Conservation (phyloP, 1,140 invertebrate species). For the Temnothorax nylanderi region DNA sequence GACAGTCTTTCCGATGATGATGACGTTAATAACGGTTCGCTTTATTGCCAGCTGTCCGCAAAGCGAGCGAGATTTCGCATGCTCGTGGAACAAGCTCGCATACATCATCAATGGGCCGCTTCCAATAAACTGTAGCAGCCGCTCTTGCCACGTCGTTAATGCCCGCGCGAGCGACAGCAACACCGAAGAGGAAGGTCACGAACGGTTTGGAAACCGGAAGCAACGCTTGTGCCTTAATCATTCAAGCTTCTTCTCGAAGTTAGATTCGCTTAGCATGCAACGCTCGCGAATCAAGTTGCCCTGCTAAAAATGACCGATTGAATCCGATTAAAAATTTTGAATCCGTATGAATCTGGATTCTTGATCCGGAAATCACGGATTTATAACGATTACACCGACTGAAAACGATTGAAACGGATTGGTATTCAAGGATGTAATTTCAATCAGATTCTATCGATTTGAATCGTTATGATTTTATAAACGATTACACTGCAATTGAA, state of each 20-base stretch:
- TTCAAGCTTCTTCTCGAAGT: conserved; percentile 20
- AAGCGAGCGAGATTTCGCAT: conserved; percentile 39
- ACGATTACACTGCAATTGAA: too few relatives aligned
- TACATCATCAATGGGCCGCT: conserved; percentile 70
- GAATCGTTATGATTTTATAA: too few relatives aligned
- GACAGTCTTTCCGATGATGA: background rate
- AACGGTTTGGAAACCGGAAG: background rate
- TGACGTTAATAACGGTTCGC: background rate
- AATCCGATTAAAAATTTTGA: too few relatives aligned
- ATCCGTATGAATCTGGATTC: too few relatives aligned
- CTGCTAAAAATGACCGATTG: too few relatives aligned
- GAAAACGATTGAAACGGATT: too few relatives aligned
- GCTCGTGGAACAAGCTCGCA: conserved; percentile 50
- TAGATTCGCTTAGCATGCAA: background rate
- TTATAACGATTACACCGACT: too few relatives aligned
- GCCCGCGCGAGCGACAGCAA: conserved; percentile 46
- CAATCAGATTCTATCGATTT: too few relatives aligned
- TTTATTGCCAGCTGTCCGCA: conserved; percentile 9
- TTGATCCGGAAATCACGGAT: too few relatives aligned
- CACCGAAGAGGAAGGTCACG: conserved; percentile 14
- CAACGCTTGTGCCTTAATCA: background rate
- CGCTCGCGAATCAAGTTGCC: background rate
- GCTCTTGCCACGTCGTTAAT: conserved; percentile 68
- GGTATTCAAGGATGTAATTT: too few relatives aligned
- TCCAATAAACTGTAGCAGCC: conserved; percentile 73